phyloP scores from a whole-genome alignment of 2,888 invertebrate genomes.

The Brachynemurus nebulosus region DNA sequence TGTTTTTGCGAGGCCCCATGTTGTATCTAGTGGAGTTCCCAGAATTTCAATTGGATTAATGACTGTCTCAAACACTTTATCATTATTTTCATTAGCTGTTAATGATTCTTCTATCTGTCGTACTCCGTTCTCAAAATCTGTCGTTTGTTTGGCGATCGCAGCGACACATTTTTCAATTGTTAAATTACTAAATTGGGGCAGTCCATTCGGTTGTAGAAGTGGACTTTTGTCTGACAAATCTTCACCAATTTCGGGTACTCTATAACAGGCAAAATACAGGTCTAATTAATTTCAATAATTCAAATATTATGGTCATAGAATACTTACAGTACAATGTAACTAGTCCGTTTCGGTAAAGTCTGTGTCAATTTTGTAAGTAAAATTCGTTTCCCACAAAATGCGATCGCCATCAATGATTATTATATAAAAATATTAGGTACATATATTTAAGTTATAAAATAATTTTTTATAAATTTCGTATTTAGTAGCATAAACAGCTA shows the following conservation, averaged over 20 bases:
- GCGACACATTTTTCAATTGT: slow-evolving; percentile 74
- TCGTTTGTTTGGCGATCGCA: slow-evolving; percentile 67
- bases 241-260: slow-evolving; percentile 72
- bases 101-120: slow-evolving; percentile 49
- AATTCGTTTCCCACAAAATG: slow-evolving; percentile 27
- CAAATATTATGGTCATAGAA: slow-evolving; percentile 10
- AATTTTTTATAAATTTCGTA: too few species aligned
- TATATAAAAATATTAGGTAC: too few species aligned
- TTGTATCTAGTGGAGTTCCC: slow-evolving; percentile 59
- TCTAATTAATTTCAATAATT: slow-evolving; percentile 7
- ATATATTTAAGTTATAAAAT: too few species aligned
- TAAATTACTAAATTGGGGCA: slow-evolving; percentile 69
- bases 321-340: slow-evolving; percentile 62
- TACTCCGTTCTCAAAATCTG: slow-evolving; percentile 67
- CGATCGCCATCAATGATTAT: slow-evolving; percentile 27
- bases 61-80: slow-evolving; percentile 53
- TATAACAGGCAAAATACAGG: slow-evolving; percentile 29
- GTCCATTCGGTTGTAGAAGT: slow-evolving; percentile 53
- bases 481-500: too few species aligned
- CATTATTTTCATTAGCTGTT: slow-evolving; percentile 31
- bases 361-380: slow-evolving; percentile 23
- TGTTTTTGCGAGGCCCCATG: slow-evolving; percentile 79
- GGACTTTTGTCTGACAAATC: slow-evolving; percentile 65
- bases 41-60: slow-evolving; percentile 62
- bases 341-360: slow-evolving; percentile 32